Conservation (phyloP, 1,140 invertebrate genomes). For the Drosophila albomicans region DNA sequence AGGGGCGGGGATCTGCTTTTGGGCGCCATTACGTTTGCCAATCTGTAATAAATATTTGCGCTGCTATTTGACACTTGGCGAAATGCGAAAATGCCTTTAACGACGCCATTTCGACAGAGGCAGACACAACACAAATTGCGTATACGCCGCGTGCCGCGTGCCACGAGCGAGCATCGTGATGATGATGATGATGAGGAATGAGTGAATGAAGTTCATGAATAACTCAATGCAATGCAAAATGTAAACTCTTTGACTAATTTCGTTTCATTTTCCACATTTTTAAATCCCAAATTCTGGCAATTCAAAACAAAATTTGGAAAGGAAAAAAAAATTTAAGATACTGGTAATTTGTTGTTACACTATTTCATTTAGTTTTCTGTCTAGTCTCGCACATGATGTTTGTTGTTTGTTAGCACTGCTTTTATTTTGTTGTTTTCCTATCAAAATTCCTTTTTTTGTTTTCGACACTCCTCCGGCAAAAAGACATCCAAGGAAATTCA, state of each 20-base stretch:
- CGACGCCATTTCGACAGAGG: constrained; percentile 26
- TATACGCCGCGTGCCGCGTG: constrained; percentile 26
- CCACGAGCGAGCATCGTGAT: neutral
- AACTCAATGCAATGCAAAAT: neutral
- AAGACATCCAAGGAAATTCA: constrained; percentile 64
- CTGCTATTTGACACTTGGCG: constrained; percentile 56
- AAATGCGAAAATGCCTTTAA: constrained; percentile 32
- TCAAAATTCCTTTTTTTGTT: constrained; percentile 61
- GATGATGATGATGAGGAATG: neutral
- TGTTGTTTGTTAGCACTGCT: constrained; percentile 73
- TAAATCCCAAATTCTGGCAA: neutral
- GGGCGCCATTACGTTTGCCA: constrained; percentile 48
- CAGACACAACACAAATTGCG: constrained; percentile 14
- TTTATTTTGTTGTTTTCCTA: constrained; percentile 68
- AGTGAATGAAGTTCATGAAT: constrained; percentile 18
- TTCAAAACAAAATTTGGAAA: no score
- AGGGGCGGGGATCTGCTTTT: constrained; percentile 26
- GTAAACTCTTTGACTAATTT: neutral
- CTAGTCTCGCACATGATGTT: constrained; percentile 68
- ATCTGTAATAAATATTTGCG: constrained; percentile 59
- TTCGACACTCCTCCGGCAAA: constrained; percentile 61
- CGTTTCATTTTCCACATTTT: no score
- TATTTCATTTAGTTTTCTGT: constrained; percentile 52
- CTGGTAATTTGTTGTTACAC: neutral
- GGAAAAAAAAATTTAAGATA: neutral